Conservation (phyloP, 1,140 invertebrate species). For the Bemisia tabaci region DNA sequence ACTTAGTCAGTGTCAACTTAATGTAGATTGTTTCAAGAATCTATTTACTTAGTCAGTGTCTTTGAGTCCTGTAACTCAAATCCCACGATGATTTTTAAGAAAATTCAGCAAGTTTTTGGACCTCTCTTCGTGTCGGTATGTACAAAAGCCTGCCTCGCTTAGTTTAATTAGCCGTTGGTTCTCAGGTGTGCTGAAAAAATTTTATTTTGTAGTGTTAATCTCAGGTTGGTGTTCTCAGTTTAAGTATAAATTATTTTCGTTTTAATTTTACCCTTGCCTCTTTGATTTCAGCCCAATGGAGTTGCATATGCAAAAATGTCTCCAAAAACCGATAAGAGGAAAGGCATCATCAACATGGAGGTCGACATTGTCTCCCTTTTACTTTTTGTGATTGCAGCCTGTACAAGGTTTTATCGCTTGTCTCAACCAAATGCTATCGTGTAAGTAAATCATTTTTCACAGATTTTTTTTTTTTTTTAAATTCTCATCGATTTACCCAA, state of each 20-base stretch:
- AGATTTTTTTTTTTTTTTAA: conserved; percentile 7
- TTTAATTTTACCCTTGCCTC: too few relatives aligned
- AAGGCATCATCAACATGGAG: conserved; percentile 40
- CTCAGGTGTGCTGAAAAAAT: background rate
- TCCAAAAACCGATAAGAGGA: background rate
- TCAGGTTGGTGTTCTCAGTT: background rate
- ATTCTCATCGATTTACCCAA: too few relatives aligned
- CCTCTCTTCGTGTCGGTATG: too few relatives aligned
- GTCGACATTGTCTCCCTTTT: conserved; percentile 60
- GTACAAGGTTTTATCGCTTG: conserved; percentile 67
- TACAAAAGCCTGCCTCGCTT: too few relatives aligned
- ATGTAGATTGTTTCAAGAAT: too few relatives aligned
- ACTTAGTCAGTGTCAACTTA: too few relatives aligned
- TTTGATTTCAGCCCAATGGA: background rate
- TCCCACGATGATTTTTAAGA: too few relatives aligned
- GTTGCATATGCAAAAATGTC: background rate
- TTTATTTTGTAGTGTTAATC: background rate
- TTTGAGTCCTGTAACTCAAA: too few relatives aligned
- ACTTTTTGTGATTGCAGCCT: conserved; percentile 52
- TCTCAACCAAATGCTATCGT: conserved; percentile 76
- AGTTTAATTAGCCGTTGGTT: too few relatives aligned
- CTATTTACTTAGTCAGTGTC: too few relatives aligned
- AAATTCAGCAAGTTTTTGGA: too few relatives aligned
- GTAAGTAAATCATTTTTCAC: conserved; percentile 44
- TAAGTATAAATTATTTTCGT: background rate